Conservation (phyloP, 1,140 invertebrate genomes). For the Trichonephila inaurata region DNA sequence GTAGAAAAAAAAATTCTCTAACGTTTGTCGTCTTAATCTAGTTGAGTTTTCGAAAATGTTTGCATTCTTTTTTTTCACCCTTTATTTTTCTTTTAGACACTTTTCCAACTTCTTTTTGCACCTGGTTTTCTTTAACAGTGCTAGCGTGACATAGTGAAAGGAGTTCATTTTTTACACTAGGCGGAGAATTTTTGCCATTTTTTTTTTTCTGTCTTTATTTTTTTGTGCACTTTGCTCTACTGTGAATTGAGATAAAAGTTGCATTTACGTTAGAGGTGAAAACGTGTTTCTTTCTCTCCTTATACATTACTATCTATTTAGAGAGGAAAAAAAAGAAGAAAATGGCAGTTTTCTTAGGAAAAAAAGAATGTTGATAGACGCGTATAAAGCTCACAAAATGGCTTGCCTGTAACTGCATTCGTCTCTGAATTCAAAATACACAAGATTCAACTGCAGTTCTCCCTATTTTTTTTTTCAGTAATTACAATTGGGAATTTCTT, state of each 20-base stretch:
- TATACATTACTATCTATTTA: slow-evolving; percentile 24
- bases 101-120: slow-evolving; percentile 43
- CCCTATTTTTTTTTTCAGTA: background rate
- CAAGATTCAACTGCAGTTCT: background rate
- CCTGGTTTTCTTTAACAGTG: slow-evolving; percentile 10
- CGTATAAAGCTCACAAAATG: slow-evolving; percentile 3
- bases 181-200: background rate
- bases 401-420: background rate
- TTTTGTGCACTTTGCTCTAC: background rate
- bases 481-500: slow-evolving; percentile 18
- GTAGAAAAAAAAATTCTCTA: slow-evolving; percentile 39
- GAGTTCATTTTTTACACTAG: background rate
- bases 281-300: slow-evolving; percentile 4
- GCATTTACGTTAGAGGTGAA: slow-evolving; percentile 5
- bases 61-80: background rate
- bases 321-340: background rate
- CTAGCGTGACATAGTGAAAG: slow-evolving; percentile 41
- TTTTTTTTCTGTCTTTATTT: background rate
- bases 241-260: slow-evolving; percentile 30
- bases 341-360: background rate
- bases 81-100: background rate
- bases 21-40: slow-evolving; percentile 64
- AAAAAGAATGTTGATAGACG: background rate
- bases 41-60: slow-evolving; percentile 55
- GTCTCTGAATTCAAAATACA: background rate